Percentiles rank a stretch among this genome's conserved stretches.
Conservation (phyloP, 2,888 invertebrate genomes). For the Belgica antarctica region DNA sequence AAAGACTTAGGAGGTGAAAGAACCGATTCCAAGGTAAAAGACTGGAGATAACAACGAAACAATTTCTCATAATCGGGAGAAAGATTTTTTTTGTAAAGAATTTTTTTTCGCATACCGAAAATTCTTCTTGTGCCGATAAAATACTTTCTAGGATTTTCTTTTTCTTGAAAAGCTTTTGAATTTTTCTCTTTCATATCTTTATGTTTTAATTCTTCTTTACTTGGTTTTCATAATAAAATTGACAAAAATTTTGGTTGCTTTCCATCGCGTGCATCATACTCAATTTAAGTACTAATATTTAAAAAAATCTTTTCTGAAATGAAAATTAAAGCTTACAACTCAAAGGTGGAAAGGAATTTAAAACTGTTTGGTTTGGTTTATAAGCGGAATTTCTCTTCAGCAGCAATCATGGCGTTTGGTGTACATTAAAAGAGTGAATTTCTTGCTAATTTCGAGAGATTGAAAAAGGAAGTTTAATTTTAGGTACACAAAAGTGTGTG, state of each 20-base stretch:
- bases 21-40: too few species aligned
- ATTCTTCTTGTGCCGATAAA: background rate
- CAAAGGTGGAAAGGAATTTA: background rate
- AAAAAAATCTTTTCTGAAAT: background rate
- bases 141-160: background rate
- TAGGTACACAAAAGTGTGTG: slow-evolving; percentile 8
- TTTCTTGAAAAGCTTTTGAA: background rate
- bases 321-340: background rate
- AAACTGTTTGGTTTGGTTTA: background rate
- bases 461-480: background rate
- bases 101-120: background rate
- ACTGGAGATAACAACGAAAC: too few species aligned
- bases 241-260: slow-evolving; percentile 7
- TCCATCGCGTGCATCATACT: background rate
- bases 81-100: background rate
- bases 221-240: slow-evolving; percentile 10
- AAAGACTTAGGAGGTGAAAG: background rate
- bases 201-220: background rate
- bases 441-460: slow-evolving; percentile 9
- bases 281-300: background rate
- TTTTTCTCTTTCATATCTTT: background rate
- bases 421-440: background rate
- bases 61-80: background rate
- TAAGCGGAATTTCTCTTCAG: slow-evolving; percentile 16
- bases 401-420: slow-evolving; percentile 3